Percentiles rank a stretch among this genome's conserved stretches.
These are phyloP conservation scores for Dilophus febrilis DNA, from an alignment of 2,888 invertebrate genomes.

Conservation along the genomic window DNA sequence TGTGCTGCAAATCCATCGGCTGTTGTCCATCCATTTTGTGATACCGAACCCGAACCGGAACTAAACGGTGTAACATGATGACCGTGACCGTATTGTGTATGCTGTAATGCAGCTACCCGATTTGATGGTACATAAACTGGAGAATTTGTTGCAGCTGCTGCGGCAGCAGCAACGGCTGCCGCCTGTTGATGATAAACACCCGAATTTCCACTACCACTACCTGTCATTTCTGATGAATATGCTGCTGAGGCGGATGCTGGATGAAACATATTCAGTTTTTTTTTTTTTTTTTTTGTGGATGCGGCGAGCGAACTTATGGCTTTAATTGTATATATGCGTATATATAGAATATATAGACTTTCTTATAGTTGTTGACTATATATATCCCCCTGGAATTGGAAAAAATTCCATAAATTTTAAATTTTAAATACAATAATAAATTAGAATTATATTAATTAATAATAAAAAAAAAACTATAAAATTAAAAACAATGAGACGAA, in stretches of 20 bases:
- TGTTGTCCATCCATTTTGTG: constrained; percentile 31
- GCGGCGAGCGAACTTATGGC: too few relatives aligned
- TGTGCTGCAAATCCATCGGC: constrained; percentile 27
- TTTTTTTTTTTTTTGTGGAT: too few relatives aligned
- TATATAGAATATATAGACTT: too few relatives aligned
- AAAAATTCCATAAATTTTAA: too few relatives aligned
- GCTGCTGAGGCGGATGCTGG: constrained; percentile 24
- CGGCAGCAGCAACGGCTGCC: constrained; percentile 18
- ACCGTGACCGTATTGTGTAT: constrained; percentile 35
- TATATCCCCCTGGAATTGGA: too few relatives aligned
- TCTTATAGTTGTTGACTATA: too few relatives aligned
- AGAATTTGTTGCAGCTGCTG: constrained; percentile 25
- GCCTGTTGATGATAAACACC: constrained; percentile 25
- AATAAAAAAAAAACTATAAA: too few relatives aligned
- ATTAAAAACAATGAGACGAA: too few relatives aligned
- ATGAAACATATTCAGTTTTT: too few relatives aligned
- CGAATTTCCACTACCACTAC: constrained; percentile 15
- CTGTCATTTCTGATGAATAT: constrained; percentile 21
- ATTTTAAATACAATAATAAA: too few relatives aligned
- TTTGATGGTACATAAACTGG: constrained; percentile 55
- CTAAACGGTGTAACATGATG: constrained; percentile 30
- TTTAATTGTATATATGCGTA: too few relatives aligned
- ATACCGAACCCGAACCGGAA: constrained; percentile 21
- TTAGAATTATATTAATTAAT: too few relatives aligned
- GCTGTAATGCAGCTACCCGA: constrained; percentile 32